phyloP scores from a whole-genome alignment of 1,140 invertebrate genomes.

The Harlomillsia oculata region DNA sequence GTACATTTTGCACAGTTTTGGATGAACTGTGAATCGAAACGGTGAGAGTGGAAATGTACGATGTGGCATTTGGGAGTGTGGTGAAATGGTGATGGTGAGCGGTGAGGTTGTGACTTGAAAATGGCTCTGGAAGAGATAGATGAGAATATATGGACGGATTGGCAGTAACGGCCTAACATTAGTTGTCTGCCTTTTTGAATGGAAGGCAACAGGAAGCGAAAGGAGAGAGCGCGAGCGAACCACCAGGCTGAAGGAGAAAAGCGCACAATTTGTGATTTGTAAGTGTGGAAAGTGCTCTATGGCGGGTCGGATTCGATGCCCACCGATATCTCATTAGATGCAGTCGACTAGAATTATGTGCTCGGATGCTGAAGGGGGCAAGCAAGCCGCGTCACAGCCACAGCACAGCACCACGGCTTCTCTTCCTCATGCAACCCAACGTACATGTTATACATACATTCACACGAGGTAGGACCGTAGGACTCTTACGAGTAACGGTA shows the following conservation, averaged over 20 bases:
- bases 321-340: not conserved
- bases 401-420: no score
- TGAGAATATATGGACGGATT: conserved; percentile 10
- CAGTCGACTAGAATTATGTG: not conserved
- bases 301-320: not conserved
- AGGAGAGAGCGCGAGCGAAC: no score
- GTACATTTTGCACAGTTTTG: not conserved
- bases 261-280: conserved; percentile 3
- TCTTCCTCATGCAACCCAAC: no score
- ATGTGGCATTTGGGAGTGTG: conserved; percentile 7
- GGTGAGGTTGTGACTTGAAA: not conserved
- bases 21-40: no score
- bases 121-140: not conserved
- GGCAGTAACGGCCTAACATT: conserved; percentile 6
- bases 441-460: no score
- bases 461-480: no score
- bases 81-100: not conserved
- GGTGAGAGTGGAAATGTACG: no score
- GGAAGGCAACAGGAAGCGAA: no score
- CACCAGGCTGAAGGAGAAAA: not conserved
- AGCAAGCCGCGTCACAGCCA: no score
- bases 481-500: no score
- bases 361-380: no score
- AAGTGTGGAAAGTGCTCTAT: conserved; percentile 1
- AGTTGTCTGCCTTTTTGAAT: no score